Evolutionary conservation across 2,113 vertebrate genomes (phyloP), one percentile per base, ranked within the genome.

Genomic region (Periophthalmodon schlosseri): DNA sequence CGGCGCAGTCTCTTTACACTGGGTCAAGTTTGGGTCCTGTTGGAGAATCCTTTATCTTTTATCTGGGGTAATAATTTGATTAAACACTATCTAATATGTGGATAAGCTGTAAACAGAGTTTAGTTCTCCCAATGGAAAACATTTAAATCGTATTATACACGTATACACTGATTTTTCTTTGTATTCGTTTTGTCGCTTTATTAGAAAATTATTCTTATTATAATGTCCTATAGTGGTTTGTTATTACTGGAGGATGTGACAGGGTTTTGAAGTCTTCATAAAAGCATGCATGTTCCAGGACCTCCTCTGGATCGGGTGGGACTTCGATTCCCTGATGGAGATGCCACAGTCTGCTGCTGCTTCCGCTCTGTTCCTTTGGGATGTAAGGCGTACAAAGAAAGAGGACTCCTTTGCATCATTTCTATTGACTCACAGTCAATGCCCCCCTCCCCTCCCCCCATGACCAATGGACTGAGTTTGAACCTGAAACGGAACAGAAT

Each of bases 401-500:
- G 72, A 70, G 63, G 80, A 79, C 78, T 88, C 84, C 76, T 87
- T 82, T 77, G 88, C 85, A 77, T 87, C 85, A 74, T 49, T 68
- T 49, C 36, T 44, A 9, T 33, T 49, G 54, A 33, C 20, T 67
- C 36, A 20, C 80, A 84, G 85, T 87, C 73, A 66, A 39, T 49
- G 44, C 85, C 66, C 47, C 67, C 78, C 77, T n/a, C n/a, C n/a
- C n/a, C n/a, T 52, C 58, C 80, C 78, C 72, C 72, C 73, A 71
- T 72, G 83, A 84, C 78, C 82, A 82, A 86, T 84, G 77, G 79
- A 79, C 82, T 36, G 77, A 80, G 79, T 82, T 73, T 81, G 76
- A 90, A 91, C 93, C 93, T 94, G 91, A 93, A 93, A 91, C 87
- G 84, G 88, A 92, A 92, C 76, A 80, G 82, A 90, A 87, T 79